These are phyloP conservation scores for Harpagus bidentatus DNA, from an alignment of 2,113 vertebrate genomes.

Conservation along the genomic window DNA sequence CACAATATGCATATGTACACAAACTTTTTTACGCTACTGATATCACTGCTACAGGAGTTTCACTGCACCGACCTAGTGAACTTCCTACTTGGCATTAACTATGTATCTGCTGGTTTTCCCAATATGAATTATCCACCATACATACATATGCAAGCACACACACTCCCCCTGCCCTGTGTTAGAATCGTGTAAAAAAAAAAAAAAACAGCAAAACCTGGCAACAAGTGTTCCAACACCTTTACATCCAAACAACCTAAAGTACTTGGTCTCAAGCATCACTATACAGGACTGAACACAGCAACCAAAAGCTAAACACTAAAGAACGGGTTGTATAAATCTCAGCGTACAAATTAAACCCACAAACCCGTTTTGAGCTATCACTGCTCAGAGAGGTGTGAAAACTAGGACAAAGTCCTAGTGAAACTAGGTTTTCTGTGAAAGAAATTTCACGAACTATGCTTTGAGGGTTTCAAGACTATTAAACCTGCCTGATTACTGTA, in stretches of 20 bases:
- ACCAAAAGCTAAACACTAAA: neutral
- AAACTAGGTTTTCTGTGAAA: slow-evolving; percentile 12
- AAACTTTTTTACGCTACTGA: neutral
- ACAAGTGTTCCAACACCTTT: neutral
- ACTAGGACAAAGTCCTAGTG: neutral
- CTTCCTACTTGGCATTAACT: neutral
- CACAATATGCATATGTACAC: neutral
- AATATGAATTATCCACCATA: neutral
- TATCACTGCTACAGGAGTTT: neutral
- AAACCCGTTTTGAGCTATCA: neutral
- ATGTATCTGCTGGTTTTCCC: neutral
- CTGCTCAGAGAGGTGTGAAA: neutral
- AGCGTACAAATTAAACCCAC: neutral
- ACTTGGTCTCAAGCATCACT: neutral
- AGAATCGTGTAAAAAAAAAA: neutral
- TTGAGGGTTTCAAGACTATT: neutral
- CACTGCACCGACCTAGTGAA: neutral
- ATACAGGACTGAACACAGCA: neutral
- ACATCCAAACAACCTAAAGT: neutral
- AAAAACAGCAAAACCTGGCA: neutral
- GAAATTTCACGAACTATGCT: neutral
- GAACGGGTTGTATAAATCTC: neutral
- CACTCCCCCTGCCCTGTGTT: fast-evolving
- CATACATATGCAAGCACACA: neutral
- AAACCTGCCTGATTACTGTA: neutral